Percentiles rank a stretch among this genome's conserved stretches.
phyloP scores from a whole-genome alignment of 2,888 invertebrate genomes.

The Hypselothyrea guttata region DNA sequence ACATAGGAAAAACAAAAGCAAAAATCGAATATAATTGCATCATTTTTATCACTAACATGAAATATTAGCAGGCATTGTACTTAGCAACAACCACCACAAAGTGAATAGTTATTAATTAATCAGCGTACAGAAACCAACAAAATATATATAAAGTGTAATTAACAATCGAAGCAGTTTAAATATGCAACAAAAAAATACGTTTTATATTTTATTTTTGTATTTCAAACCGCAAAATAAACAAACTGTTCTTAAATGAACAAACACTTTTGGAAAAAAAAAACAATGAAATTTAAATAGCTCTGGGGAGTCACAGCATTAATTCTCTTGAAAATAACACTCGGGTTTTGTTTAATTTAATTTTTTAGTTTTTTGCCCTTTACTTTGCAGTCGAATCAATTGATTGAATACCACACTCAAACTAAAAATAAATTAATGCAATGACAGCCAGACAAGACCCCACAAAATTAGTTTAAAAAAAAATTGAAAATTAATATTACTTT shows the following conservation, averaged over 20 bases:
- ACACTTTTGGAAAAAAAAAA: slow-evolving; percentile 14
- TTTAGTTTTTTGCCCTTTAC: too few species aligned
- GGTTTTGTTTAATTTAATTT: too few species aligned
- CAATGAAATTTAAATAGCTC: not conserved
- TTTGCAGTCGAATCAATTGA: too few species aligned
- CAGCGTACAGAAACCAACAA: slow-evolving; percentile 37
- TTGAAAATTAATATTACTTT: slow-evolving; percentile 41
- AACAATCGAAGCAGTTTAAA: slow-evolving; percentile 42
- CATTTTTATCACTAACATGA: slow-evolving; percentile 43
- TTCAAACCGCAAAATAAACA: slow-evolving; percentile 37
- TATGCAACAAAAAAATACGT: slow-evolving; percentile 33
- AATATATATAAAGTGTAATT: slow-evolving; percentile 46
- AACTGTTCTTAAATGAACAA: slow-evolving; percentile 17
- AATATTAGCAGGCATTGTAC: slow-evolving; percentile 54
- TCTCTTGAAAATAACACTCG: too few species aligned
- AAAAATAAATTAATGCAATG: too few species aligned
- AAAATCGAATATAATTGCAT: slow-evolving; percentile 26
- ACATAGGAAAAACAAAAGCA: slow-evolving; percentile 11
- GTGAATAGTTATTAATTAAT: slow-evolving; percentile 32
- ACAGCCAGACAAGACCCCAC: too few species aligned
- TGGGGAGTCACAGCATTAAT: not conserved
- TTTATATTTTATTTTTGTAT: slow-evolving; percentile 33
- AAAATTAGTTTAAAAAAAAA: not conserved
- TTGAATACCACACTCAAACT: too few species aligned
- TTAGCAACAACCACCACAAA: slow-evolving; percentile 41